Evolutionary conservation across 2,888 invertebrate genomes (phyloP).

Genomic region (Melanostoma scalare): DNA sequence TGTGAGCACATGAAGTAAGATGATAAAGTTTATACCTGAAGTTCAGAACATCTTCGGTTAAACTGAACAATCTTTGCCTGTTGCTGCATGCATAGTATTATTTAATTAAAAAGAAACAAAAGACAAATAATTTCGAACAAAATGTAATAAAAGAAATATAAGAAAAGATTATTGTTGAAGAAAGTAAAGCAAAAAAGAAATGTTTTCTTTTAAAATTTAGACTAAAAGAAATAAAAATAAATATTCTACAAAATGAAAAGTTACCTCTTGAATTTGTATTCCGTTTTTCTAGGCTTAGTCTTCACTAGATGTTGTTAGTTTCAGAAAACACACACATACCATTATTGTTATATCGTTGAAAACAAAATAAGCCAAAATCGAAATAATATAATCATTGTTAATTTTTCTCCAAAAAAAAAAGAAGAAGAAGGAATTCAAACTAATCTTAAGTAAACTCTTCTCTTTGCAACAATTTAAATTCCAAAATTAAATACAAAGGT

Average conservation of each 20-base stretch:
- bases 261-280: constrained; percentile 74
- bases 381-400: constrained; percentile 18
- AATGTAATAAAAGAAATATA: constrained; percentile 15
- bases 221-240: constrained; percentile 35
- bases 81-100: constrained; percentile 87
- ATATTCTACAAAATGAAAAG: constrained; percentile 40
- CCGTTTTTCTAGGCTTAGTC: constrained; percentile 66
- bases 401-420: neutral
- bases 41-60: constrained; percentile 90
- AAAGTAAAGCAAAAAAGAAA: constrained; percentile 18
- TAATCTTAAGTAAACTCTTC: constrained; percentile 9
- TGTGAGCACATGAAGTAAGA: constrained; percentile 4
- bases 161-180: constrained; percentile 1
- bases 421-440: no score
- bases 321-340: constrained; percentile 56
- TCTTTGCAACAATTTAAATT: neutral
- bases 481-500: constrained; percentile 18
- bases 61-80: constrained; percentile 91
- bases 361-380: constrained; percentile 26
- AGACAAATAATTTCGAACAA: constrained; percentile 32
- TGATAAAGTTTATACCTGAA: constrained; percentile 84
- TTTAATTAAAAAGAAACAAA: constrained; percentile 36
- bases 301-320: constrained; percentile 69
- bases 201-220: constrained; percentile 34
- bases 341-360: constrained; percentile 55